Base-by-base conservation (phyloP, 1,140 invertebrate genomes). In the Pantala flavescens region DNA sequence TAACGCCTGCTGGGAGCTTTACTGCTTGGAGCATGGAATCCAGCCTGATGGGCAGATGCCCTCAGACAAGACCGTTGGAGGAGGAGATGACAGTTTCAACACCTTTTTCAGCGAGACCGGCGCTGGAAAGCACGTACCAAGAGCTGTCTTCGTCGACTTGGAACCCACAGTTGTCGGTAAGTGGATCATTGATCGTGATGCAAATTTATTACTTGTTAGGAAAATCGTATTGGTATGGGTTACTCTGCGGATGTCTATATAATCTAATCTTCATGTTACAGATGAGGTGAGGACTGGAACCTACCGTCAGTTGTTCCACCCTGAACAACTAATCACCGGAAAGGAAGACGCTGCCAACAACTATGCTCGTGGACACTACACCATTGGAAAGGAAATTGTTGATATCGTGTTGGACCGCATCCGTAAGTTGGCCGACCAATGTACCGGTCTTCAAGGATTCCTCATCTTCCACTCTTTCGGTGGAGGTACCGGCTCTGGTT, bases 331-430 rank as follows among this genome's bases (percentile, higher is more conserved):
- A 79, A 91, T 93, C 81, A 93, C 90, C 78, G 91, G 91, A 74
- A 93, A 93, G 82, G 93, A 96, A 84, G 93, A 95, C 82, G 93
- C 93, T 36, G 93, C 93, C 74, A 95, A 94, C 83, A 95, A 95
- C 85, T 94, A 94, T 78, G 93, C 92, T 42, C 86, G 94, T 78
- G 93, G 94, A 73, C 93, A 95, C 84, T 96, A 96, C 86, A 96
- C 94, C 75, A 93, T 95, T 80, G 93, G 93, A 77, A 95, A 93
- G 84, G 93, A 93, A 84, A 91, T 93, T 79, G 90, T 95, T 9
- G 92, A 94, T 78, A 80, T 91, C 23, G 92, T 94, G 3, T 80
- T 94, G 76, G 93, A 94, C 81, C 84, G 89, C 73, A 89, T 93
- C 75, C 86, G 91, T 55, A 93, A 93, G 82, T 83, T 93, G 74